Conservation (phyloP, 1,140 invertebrate species). For the Lordiphosa mommai region DNA sequence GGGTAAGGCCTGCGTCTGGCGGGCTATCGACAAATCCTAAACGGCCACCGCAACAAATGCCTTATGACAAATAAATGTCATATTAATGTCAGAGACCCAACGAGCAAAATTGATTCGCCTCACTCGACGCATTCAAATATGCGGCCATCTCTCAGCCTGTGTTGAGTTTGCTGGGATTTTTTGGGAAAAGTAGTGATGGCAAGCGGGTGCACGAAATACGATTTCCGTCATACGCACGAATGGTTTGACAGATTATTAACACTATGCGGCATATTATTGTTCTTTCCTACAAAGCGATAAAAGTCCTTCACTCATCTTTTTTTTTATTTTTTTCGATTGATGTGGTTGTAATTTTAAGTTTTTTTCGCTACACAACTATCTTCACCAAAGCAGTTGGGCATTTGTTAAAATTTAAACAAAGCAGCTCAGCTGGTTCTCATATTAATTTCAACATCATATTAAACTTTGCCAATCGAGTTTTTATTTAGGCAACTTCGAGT, state of each 20-base stretch:
- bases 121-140: constrained; percentile 54
- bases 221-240: constrained; percentile 5
- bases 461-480: no score
- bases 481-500: no score
- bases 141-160: constrained; percentile 2
- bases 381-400: no score
- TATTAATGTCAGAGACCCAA: constrained; percentile 67
- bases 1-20: constrained; percentile 19
- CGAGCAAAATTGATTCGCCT: constrained; percentile 61
- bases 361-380: no score
- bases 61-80: constrained; percentile 74
- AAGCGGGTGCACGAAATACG: neutral
- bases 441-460: no score
- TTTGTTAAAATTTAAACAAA: no score
- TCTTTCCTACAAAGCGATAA: neutral
- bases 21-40: constrained; percentile 43
- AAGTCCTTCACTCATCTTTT: neutral
- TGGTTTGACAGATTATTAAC: neutral
- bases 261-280: neutral
- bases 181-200: neutral
- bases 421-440: no score
- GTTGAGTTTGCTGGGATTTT: neutral
- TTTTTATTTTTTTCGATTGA: no score
- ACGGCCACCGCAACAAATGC: constrained; percentile 40
- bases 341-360: no score